Conservation (phyloP, 1,140 invertebrate species). For the Aphelenchoides fujianensis region DNA sequence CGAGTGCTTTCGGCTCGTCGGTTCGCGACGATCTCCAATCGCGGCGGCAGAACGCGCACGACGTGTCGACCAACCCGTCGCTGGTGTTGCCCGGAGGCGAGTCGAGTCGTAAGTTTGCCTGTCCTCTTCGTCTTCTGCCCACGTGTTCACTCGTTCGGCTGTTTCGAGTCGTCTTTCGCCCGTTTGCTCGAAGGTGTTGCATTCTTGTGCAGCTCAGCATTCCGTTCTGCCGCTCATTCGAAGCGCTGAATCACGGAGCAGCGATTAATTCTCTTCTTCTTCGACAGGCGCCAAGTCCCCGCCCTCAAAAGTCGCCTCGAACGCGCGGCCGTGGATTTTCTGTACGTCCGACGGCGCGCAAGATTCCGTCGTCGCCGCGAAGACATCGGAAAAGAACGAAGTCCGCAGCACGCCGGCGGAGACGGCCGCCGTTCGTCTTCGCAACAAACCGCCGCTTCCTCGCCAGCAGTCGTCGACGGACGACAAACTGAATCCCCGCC, state of each 20-base stretch:
- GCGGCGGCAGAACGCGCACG: background rate
- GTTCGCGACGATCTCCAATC: background rate
- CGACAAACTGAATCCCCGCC: constrained; percentile 20
- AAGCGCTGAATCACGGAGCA: too few species aligned
- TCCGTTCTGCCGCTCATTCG: background rate
- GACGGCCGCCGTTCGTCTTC: background rate
- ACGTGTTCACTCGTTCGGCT: background rate
- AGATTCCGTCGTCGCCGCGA: background rate
- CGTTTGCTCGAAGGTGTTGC: background rate
- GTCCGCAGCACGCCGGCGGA: background rate
- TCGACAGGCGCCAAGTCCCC: background rate
- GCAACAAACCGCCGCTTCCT: constrained; percentile 16
- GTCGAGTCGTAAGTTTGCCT: background rate
- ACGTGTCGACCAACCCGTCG: background rate
- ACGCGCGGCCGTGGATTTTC: background rate
- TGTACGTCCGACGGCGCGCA: background rate
- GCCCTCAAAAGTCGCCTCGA: background rate
- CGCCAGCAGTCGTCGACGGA: constrained; percentile 40
- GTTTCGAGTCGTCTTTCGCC: background rate
- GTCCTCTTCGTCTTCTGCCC: background rate
- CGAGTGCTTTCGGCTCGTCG: background rate
- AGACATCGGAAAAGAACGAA: background rate
- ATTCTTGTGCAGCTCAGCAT: background rate
- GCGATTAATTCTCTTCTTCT: too few species aligned
- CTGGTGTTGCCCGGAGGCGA: background rate